Base-by-base conservation (phyloP, 2,888 invertebrate species). In the Hydroisotoma schaefferi region DNA sequence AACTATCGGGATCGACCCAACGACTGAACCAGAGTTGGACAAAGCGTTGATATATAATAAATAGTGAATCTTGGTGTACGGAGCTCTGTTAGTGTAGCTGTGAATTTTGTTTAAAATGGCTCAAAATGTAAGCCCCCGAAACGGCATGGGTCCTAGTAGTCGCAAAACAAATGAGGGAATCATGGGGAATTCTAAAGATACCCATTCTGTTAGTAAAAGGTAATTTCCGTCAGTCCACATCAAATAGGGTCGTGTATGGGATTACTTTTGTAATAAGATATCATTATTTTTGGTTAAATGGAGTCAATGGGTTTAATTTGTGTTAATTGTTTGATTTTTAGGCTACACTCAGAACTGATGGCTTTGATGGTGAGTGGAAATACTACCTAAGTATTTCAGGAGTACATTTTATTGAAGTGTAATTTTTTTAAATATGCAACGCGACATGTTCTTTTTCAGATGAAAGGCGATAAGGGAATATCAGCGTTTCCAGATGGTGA, bases 401-500 rank as follows among this genome's bases (percentile, higher is more conserved):
- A n/a, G n/a, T n/a, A n/a, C n/a, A n/a, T n/a, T n/a, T n/a, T n/a
- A 22, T 15, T n/a, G 33, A 20, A 18, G 37, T 51, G 8, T 1
- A 25, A 47, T 20, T 23, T 43, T 37, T 29, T 37, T 52, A 20
- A 25, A 25, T 47, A 25, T 12, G 12, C 10, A 55, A 46, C 15
- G 18, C 37, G n/a, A 8, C 33, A 5, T 27, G 8, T 47, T 40
- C 8, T 44, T 23, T 12, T 8, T 29, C 71, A 78, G 78, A 88
- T 90, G 82, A 86, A 86, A 61, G 85, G 86, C 53, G 93, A 93
- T 76, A 91, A 90, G 78, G 90, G 90, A 23, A 88, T 97, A 63
- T 94, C 95, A 20, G 95, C 95, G 15, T 97, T 97, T 78, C 97
- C 97, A 0, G 94, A 94, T 73, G 92, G 94, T 65, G 94, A 95